These are phyloP conservation scores for Balaeniceps rex DNA, from an alignment of 2,113 vertebrate species.

Conservation along the genomic window DNA sequence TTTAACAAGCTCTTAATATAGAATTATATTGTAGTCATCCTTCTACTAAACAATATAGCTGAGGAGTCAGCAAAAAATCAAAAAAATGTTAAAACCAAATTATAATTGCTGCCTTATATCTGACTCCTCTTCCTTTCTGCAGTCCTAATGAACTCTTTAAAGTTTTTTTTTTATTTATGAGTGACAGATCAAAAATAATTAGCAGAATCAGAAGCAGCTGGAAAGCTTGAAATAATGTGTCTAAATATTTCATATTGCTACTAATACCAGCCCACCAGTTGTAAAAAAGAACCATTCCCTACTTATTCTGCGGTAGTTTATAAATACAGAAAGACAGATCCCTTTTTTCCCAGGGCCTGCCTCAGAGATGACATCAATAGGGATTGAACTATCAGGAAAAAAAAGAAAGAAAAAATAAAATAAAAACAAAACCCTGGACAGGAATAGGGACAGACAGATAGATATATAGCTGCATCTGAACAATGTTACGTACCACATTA, in stretches of 20 bases:
- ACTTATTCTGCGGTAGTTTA: conserved; percentile 8
- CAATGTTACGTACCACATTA: background rate
- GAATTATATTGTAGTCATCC: conserved; percentile 23
- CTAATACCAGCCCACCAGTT: conserved; percentile 14
- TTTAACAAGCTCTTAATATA: conserved; percentile 25
- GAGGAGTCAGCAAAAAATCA: conserved; percentile 31
- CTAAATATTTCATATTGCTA: conserved; percentile 42
- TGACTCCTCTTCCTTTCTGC: conserved; percentile 12
- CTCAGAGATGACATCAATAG: conserved; percentile 19
- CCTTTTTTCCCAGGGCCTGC: background rate
- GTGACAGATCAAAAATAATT: conserved; percentile 53
- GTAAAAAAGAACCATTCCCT: conserved; percentile 14
- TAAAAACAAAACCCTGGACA: background rate
- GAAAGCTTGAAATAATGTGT: conserved; percentile 43
- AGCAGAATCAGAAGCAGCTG: conserved; percentile 40
- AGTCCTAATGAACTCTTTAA: conserved; percentile 50
- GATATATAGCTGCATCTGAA: background rate
- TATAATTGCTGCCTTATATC: conserved; percentile 6
- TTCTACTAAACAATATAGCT: background rate
- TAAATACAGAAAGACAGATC: conserved; percentile 28
- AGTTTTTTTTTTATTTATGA: conserved; percentile 35
- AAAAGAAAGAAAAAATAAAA: background rate
- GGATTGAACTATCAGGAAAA: background rate
- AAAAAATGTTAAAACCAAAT: background rate
- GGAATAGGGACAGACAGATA: background rate